Evolutionary conservation across 2,888 invertebrate species (phyloP).

Genomic region (Clepsis dumicolana): DNA sequence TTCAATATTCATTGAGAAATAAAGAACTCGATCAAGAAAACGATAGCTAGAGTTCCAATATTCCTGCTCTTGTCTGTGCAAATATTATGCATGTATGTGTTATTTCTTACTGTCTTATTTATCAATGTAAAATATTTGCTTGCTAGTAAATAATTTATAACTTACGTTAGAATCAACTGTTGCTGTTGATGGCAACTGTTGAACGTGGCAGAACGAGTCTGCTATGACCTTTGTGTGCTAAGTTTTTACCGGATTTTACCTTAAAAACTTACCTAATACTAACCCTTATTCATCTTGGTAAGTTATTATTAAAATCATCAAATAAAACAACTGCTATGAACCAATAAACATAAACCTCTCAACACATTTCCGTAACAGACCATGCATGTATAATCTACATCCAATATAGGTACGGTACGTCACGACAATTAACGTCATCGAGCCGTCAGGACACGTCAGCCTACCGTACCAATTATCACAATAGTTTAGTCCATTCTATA

Average conservation of each 20-base stretch:
- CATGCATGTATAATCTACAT: neutral
- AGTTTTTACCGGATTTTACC: neutral
- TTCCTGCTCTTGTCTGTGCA: no score
- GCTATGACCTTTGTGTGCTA: no score
- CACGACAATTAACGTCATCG: neutral
- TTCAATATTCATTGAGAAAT: no score
- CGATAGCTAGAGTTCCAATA: no score
- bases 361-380: neutral
- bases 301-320: neutral
- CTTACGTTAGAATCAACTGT: no score
- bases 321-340: no score
- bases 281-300: neutral
- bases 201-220: no score
- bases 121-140: neutral
- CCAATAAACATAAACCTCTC: neutral
- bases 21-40: neutral
- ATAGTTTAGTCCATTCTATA: neutral
- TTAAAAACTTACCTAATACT: neutral
- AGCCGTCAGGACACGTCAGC: neutral
- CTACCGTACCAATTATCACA: neutral
- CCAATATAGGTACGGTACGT: no score
- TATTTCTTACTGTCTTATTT: neutral
- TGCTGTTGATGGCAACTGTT: no score
- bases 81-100: no score
- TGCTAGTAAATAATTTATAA: neutral